phyloP scores from a whole-genome alignment of 2,888 invertebrate species.

The Diaperis boleti region DNA sequence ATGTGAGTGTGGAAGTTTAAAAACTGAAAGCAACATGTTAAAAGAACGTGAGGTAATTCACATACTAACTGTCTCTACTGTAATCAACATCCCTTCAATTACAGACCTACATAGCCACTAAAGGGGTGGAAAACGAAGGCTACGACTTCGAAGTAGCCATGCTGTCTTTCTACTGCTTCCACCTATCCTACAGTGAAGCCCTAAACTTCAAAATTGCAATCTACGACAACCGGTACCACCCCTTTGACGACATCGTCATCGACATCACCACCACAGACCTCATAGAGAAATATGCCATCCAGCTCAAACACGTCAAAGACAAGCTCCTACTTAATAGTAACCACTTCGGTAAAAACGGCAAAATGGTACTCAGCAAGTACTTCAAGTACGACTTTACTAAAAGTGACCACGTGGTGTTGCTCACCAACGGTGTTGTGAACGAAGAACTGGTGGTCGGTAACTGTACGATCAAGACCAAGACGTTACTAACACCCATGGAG shows the following conservation, averaged over 20 bases:
- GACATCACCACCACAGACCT: slow-evolving; percentile 2
- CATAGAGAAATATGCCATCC: slow-evolving; percentile 18
- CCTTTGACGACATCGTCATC: slow-evolving; percentile 28
- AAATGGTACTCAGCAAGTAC: slow-evolving; percentile 24
- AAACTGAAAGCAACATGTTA: too few species aligned
- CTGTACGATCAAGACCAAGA: slow-evolving; percentile 12
- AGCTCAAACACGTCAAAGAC: slow-evolving; percentile 30
- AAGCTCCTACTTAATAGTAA: slow-evolving; percentile 12
- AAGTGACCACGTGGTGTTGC: slow-evolving; percentile 16
- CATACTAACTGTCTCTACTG: too few species aligned
- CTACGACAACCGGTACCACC: slow-evolving; percentile 22
- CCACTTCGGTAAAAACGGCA: slow-evolving; percentile 26
- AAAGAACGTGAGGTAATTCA: too few species aligned
- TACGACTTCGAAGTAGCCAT: slow-evolving; percentile 30
- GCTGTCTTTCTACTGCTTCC: slow-evolving; percentile 16
- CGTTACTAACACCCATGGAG: not conserved
- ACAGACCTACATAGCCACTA: slow-evolving; percentile 19
- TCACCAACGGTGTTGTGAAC: slow-evolving; percentile 19
- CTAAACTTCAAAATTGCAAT: slow-evolving; percentile 28
- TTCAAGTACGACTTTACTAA: slow-evolving; percentile 28
- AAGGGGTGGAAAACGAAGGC: slow-evolving; percentile 30
- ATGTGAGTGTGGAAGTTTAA: too few species aligned
- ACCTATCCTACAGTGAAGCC: slow-evolving; percentile 8
- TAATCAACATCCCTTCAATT: not conserved
- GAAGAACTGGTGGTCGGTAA: slow-evolving; percentile 12